phyloP scores from a whole-genome alignment of 2,888 invertebrate genomes.

The Pachliopta kotzebuea region DNA sequence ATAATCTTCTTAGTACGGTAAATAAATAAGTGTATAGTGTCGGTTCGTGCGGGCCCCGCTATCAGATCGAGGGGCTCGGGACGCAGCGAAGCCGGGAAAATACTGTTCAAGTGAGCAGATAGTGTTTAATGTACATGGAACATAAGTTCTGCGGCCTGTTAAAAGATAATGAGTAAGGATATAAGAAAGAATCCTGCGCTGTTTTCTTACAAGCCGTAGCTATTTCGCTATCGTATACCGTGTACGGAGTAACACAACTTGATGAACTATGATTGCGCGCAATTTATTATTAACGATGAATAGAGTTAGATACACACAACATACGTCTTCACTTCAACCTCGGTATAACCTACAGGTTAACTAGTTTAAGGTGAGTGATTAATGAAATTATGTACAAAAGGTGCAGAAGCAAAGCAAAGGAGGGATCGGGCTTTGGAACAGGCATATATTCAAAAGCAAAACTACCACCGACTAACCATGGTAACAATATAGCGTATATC shows the following conservation, averaged over 20 bases:
- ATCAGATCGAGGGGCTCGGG: conserved; percentile 68
- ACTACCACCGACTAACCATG: too few species aligned
- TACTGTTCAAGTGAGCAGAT: conserved; percentile 71
- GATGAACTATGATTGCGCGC: conserved; percentile 49
- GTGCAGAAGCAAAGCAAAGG: too few species aligned
- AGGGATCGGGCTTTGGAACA: too few species aligned
- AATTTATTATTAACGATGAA: conserved; percentile 69
- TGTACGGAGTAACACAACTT: conserved; percentile 57
- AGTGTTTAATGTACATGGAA: conserved; percentile 62
- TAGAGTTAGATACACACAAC: conserved; percentile 48
- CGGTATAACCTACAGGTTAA: background rate
- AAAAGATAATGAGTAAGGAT: conserved; percentile 74
- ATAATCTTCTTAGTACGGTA: conserved; percentile 71
- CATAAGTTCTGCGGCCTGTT: conserved; percentile 71
- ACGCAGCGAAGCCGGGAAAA: conserved; percentile 65
- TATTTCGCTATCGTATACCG: conserved; percentile 62
- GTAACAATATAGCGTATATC: too few species aligned
- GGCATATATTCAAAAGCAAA: too few species aligned
- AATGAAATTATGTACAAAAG: background rate
- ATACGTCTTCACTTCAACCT: background rate
- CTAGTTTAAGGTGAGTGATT: background rate
- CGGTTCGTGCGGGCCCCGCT: conserved; percentile 54
- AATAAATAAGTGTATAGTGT: conserved; percentile 74
- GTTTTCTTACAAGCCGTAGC: conserved; percentile 59
- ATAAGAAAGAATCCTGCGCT: conserved; percentile 67